Base-by-base conservation (phyloP, 2,797 vertebrate species). In the Malacoraja senta region DNA sequence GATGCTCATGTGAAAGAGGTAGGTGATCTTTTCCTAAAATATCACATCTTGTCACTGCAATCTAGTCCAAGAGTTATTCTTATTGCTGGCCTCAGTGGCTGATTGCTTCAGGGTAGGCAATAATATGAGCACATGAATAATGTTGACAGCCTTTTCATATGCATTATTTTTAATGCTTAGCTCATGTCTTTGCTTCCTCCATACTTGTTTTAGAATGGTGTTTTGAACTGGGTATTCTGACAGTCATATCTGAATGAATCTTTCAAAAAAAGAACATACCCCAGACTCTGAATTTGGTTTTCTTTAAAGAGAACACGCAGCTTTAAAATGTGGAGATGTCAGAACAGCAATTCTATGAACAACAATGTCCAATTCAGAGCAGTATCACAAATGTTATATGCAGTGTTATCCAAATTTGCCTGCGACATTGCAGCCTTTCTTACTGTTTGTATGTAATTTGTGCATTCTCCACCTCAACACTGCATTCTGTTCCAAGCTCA, bases 1-100 rank as follows among this genome's bases (percentile, higher is more conserved):
- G 99, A 99, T 95, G 99, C 99, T 93, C 98, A 99, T 93, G 99
- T 99, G 94, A 99, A 99, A 97, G 99, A 99, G 98, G 99, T 99
- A 96, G 95, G 95, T 93, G 24, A 44, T 76, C 83, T 65, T 19
- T 81, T 72, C 72, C 71, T 8, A 29, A 76, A 92, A 76, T 17
- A 38, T 24, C 76, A 26, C 13, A 92, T 44, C 53, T 74, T 92
- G 26, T 65, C 26, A 76, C 68, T 76, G 19, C 44, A 92, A n/a
- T 76, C 38, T 92, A 26, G 38, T 92, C 44, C 12, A 68, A 53
- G 44, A 74, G 13, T 76, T 38, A 76, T 76, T 19, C 26, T 83
- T 29, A 92, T 92, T 76, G 9, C 63, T 88, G 63, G 63, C 84
- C 61, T 88, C 32, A 38, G 32, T 91, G 65, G 19, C 65, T 38